Evolutionary conservation across 92 coral and sea anemone genomes (phyloP).

Genomic region (Ricordea florida): DNA sequence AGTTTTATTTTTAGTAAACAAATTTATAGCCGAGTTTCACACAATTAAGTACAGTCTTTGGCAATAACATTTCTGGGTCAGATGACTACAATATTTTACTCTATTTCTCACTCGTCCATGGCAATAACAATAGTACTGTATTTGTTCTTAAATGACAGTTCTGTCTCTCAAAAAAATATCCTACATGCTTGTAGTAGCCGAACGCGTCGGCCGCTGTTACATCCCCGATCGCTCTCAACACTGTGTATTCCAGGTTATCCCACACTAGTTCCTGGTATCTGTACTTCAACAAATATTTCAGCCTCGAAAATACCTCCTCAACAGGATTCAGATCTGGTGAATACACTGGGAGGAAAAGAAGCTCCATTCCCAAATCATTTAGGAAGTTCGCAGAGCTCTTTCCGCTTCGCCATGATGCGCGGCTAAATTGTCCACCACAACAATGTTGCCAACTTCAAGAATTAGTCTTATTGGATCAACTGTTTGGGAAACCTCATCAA

Average conservation of each 20-base stretch:
- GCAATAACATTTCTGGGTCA: not conserved
- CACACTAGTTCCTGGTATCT: constrained; percentile 48
- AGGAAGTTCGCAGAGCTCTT: constrained; percentile 52
- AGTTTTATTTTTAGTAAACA: not conserved
- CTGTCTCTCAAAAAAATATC: constrained; percentile 32
- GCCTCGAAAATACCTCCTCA: constrained; percentile 68
- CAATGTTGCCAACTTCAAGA: constrained; percentile 69
- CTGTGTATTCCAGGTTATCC: constrained; percentile 64
- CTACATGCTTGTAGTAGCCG: constrained; percentile 32
- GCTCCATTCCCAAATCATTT: constrained; percentile 57
- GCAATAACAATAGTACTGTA: not conserved
- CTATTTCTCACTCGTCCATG: constrained; percentile 26
- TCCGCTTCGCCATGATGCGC: constrained; percentile 74
- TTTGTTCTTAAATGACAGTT: constrained; percentile 24
- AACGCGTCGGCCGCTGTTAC: constrained; percentile 34
- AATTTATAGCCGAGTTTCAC: not conserved
- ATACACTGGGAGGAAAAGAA: constrained; percentile 60
- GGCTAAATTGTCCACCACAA: constrained; percentile 64
- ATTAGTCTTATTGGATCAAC: constrained; percentile 58
- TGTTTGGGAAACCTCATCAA: constrained; percentile 48
- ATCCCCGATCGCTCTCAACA: constrained; percentile 24
- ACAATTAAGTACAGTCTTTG: not conserved
- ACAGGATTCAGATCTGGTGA: constrained; percentile 65
- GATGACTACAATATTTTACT: constrained; percentile 9
- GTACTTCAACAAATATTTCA: constrained; percentile 65